phyloP scores from a whole-genome alignment of 2,888 invertebrate species.

The Allophyes oxyacanthae region DNA sequence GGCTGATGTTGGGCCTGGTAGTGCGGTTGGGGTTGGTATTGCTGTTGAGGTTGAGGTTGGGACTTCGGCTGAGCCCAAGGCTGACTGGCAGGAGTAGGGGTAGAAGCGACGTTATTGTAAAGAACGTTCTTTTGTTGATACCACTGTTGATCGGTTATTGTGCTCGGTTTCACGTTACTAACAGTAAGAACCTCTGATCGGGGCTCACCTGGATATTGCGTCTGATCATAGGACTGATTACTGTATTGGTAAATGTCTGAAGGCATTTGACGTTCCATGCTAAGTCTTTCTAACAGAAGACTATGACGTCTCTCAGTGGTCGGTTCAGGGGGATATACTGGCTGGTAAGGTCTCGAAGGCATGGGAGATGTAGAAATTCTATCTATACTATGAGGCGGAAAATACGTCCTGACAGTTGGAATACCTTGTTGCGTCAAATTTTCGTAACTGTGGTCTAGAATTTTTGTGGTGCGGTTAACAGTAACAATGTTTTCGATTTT shows the following conservation, averaged over 20 bases:
- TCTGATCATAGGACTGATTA: conserved; percentile 73
- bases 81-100: conserved; percentile 49
- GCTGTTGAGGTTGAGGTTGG: conserved; percentile 57
- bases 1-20: conserved; percentile 52
- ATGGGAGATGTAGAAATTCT: conserved; percentile 73
- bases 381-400: conserved; percentile 77
- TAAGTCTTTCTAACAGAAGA: conserved; percentile 80
- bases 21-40: conserved; percentile 59
- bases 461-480: conserved; percentile 83
- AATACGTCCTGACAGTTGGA: conserved; percentile 80
- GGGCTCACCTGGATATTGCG: conserved; percentile 78
- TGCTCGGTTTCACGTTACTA: conserved; percentile 84
- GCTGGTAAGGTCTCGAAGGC: conserved; percentile 74
- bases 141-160: conserved; percentile 84
- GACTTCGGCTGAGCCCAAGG: conserved; percentile 66
- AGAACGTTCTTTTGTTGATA: conserved; percentile 76
- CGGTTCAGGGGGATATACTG: conserved; percentile 73
- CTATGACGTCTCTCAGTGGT: conserved; percentile 82
- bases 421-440: conserved; percentile 74
- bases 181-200: conserved; percentile 82
- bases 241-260: conserved; percentile 78
- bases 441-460: conserved; percentile 80
- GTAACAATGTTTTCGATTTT: conserved; percentile 84
- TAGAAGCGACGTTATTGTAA: conserved; percentile 71
- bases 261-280: conserved; percentile 82